phyloP scores from a whole-genome alignment of 1,140 invertebrate genomes.

The Saccostrea glomerata region DNA sequence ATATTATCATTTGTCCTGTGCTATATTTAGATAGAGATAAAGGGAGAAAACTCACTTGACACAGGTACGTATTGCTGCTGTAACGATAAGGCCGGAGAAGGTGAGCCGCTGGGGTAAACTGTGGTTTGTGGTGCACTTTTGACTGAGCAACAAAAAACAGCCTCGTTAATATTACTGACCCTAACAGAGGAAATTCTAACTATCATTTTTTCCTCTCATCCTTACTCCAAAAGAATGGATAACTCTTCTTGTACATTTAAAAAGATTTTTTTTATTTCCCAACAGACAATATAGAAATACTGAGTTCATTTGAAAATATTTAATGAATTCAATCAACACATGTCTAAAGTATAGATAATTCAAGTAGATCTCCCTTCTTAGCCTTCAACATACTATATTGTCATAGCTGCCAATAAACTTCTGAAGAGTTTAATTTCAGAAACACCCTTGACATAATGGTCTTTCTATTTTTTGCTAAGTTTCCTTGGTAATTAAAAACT shows the following conservation, averaged over 20 bases:
- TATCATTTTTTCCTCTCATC: too few species aligned
- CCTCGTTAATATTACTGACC: background rate
- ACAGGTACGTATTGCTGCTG: conserved; percentile 51
- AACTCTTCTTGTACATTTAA: background rate
- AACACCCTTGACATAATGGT: too few species aligned
- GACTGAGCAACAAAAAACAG: conserved; percentile 41
- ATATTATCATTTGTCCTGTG: background rate
- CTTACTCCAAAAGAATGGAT: background rate
- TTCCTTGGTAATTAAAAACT: too few species aligned
- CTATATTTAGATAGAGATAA: background rate
- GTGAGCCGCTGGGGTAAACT: conserved; percentile 26
- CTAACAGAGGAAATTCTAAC: background rate
- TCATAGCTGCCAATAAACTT: too few species aligned
- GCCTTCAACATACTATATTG: too few species aligned
- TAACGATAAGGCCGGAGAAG: conserved; percentile 42
- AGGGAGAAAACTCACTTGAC: conserved; percentile 62
- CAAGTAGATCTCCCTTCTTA: too few species aligned
- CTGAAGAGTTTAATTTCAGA: too few species aligned
- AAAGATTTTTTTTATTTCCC: background rate
- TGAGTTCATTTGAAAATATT: background rate
- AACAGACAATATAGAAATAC: background rate
- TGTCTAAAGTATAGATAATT: background rate
- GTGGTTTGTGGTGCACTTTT: conserved; percentile 41
- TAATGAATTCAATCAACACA: background rate
- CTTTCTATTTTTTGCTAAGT: too few species aligned